Percentiles rank a stretch among this genome's conserved stretches.
These are phyloP conservation scores for Lepus americanus DNA, from an alignment of 2,113 vertebrate genomes.

Conservation along the genomic window DNA sequence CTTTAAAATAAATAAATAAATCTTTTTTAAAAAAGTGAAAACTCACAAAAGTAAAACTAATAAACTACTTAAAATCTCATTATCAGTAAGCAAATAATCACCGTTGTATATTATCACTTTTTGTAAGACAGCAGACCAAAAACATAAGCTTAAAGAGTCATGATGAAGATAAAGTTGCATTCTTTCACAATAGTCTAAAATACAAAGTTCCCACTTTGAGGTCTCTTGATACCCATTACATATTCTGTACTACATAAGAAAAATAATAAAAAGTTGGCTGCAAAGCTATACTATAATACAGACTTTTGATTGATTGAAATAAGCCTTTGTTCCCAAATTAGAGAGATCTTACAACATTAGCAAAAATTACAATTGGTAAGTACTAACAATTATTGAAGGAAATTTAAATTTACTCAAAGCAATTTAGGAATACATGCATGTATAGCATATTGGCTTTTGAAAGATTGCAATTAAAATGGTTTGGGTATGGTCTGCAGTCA, in stretches of 20 bases:
- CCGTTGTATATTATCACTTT: neutral
- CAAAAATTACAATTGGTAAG: neutral
- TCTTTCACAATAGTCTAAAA: conserved; percentile 56
- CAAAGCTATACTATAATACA: neutral
- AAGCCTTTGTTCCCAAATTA: neutral
- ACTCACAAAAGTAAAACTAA: neutral
- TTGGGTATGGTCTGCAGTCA: conserved; percentile 16
- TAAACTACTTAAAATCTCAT: neutral
- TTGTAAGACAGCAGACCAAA: neutral
- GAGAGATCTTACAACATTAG: neutral
- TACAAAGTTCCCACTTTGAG: neutral
- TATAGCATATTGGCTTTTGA: neutral
- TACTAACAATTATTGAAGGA: conserved; percentile 4
- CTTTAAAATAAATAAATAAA: no score
- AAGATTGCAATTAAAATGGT: conserved; percentile 50
- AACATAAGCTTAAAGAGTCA: conserved; percentile 19
- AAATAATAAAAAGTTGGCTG: neutral
- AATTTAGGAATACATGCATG: conserved; percentile 44
- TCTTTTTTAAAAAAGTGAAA: neutral
- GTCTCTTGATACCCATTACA: neutral
- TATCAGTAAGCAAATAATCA: conserved; percentile 34
- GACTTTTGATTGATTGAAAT: neutral
- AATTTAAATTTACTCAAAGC: neutral
- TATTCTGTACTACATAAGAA: neutral
- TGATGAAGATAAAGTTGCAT: conserved; percentile 34